Evolutionary conservation across 2,113 vertebrate genomes (phyloP).

Genomic region (Channa argus): DNA sequence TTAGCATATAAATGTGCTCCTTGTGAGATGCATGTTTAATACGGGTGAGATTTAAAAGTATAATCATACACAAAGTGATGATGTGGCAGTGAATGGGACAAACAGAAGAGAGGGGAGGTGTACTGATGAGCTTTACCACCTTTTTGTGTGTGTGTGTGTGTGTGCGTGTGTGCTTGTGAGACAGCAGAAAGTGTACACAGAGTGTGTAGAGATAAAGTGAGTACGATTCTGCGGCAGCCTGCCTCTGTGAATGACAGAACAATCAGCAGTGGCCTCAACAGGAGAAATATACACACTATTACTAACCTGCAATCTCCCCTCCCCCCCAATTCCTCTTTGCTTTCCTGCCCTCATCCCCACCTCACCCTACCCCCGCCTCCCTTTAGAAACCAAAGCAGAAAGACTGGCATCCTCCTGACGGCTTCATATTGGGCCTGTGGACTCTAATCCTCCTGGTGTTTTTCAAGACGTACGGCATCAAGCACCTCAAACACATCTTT

Average conservation of each 20-base stretch:
- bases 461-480: slow-evolving; percentile 96
- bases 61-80: slow-evolving; percentile 81
- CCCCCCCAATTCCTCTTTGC: neutral
- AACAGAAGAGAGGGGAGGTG: slow-evolving; percentile 68
- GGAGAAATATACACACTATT: slow-evolving; percentile 66
- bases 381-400: slow-evolving; percentile 94
- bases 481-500: slow-evolving; percentile 98
- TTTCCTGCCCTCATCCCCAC: neutral
- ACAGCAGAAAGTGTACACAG: slow-evolving; percentile 30
- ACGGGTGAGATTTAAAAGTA: slow-evolving; percentile 80
- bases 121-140: slow-evolving; percentile 66
- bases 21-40: slow-evolving; percentile 81
- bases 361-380: neutral
- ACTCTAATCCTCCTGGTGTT: slow-evolving; percentile 96
- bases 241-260: slow-evolving; percentile 69
- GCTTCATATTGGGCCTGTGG: slow-evolving; percentile 98
- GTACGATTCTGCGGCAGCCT: slow-evolving; percentile 26
- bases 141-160: slow-evolving; percentile 46
- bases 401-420: slow-evolving; percentile 98
- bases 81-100: slow-evolving; percentile 79
- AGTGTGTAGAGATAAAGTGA: slow-evolving; percentile 40
- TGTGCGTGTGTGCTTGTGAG: neutral
- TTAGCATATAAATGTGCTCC: slow-evolving; percentile 85
- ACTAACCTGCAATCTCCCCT: slow-evolving; percentile 48
- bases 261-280: slow-evolving; percentile 66